Evolutionary conservation across 2,888 invertebrate species (phyloP), one percentile per base, ranked within the genome.

Genomic region (Papilio gigon): DNA sequence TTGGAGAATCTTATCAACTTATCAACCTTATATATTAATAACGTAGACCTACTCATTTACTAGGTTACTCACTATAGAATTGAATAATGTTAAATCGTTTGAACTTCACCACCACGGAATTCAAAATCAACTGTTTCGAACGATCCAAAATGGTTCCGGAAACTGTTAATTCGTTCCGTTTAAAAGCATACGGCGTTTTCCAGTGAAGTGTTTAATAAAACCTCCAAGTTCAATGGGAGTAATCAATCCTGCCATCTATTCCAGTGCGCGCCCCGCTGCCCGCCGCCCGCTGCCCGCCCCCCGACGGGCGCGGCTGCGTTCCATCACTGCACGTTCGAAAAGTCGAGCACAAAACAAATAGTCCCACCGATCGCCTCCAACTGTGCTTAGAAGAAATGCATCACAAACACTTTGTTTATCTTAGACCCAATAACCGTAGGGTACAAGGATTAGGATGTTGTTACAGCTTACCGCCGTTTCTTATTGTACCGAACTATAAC

Each of bases 361-460:
- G 73, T 59, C 60, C 65, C 67, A 72, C 71, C 75, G 79, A 77
- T 78, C 75, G 81, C 80, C 73, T 37, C 79, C 86, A 84, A 82
- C 84, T 84, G 84, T 78, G 75, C 77, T 82, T 81, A 76, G 77
- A 81, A 81, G 83, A 82, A 84, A 79, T 77, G 70, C 71, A 59
- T 20, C 37, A 61, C 60, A 70, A 67, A 75, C 75, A 74, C 74
- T 77, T 53, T 85, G 84, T 86, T 84, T 84, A 86, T 73, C 81
- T 78, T 78, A 80, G 77, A 76, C 78, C 71, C 74, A 59, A 66
- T 72, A 69, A 40, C 47, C 30, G 76, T 69, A 67, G 74, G 81
- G 82, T 65, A 22, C 44, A 72, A 73, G 72, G 0, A 1, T 67
- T 1, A 66, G 64, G 74, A 60, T 56, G 9, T 4, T 6, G 65